phyloP scores from a whole-genome alignment of 1,140 invertebrate species.

The Psilanteris sp. region DNA sequence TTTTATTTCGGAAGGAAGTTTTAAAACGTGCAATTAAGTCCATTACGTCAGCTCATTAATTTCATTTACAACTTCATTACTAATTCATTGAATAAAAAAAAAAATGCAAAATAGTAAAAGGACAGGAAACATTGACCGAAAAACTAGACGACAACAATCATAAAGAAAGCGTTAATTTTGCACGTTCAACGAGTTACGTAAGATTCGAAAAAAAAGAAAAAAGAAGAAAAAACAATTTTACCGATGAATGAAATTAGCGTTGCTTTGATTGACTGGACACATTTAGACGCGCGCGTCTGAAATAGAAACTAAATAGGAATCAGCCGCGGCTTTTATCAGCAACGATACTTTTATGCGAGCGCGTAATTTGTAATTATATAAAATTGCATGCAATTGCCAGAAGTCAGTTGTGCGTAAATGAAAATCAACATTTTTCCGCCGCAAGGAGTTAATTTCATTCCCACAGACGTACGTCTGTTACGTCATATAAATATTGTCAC shows the following conservation, averaged over 20 bases:
- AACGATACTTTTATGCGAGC: not conserved
- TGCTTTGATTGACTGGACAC: constrained; percentile 3
- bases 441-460: constrained; percentile 8
- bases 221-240: too few relatives aligned
- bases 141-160: too few relatives aligned
- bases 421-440: constrained; percentile 20
- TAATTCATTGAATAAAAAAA: too few relatives aligned
- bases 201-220: constrained; percentile 2
- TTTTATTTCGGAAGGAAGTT: too few relatives aligned
- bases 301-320: constrained; percentile 1
- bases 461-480: not conserved
- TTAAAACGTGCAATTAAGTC: too few relatives aligned
- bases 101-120: too few relatives aligned
- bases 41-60: too few relatives aligned
- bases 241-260: constrained; percentile 9
- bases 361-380: constrained; percentile 21
- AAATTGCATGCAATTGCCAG: constrained; percentile 3
- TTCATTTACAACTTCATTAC: too few relatives aligned
- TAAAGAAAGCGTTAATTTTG: too few relatives aligned
- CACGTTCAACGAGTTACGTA: too few relatives aligned
- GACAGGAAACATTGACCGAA: too few relatives aligned
- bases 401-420: constrained; percentile 19
- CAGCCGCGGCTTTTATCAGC: not conserved
- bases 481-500: constrained; percentile 18
- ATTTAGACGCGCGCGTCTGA: constrained; percentile 1